Percentiles rank a stretch among this genome's conserved stretches.
phyloP scores from a whole-genome alignment of 2,888 invertebrate genomes.

The Harmothoe impar region DNA sequence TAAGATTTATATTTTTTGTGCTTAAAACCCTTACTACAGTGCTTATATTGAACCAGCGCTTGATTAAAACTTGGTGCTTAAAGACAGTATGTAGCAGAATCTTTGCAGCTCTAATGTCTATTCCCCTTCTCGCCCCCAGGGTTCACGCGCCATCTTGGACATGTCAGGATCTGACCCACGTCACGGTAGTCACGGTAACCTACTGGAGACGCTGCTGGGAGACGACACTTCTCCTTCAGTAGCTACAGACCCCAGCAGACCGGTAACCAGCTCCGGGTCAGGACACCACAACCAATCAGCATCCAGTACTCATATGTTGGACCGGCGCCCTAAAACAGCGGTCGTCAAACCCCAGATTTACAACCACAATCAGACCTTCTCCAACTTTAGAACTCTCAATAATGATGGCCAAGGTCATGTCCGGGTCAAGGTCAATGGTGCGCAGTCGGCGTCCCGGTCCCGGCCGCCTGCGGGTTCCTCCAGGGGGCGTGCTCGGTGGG shows the following conservation, averaged over 20 bases:
- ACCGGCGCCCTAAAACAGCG: background rate
- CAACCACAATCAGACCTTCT: background rate
- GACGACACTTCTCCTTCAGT: background rate
- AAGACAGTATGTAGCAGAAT: no score
- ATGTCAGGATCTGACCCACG: background rate
- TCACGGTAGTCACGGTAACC: background rate
- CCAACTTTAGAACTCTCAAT: constrained; percentile 27
- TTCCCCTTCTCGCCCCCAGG: background rate
- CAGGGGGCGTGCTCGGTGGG: no score
- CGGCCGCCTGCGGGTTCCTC: background rate
- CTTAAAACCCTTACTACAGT: no score
- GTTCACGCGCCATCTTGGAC: background rate
- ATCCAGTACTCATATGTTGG: background rate
- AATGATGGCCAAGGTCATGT: background rate
- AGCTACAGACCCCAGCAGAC: no score
- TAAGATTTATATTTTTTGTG: no score
- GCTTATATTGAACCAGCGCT: no score
- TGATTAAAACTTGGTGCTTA: no score
- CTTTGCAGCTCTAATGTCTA: no score
- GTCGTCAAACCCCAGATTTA: background rate
- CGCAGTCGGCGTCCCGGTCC: background rate
- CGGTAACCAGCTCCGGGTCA: no score
- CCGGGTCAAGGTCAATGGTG: background rate
- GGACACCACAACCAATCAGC: no score
- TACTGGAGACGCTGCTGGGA: background rate